Percentiles rank a stretch among this genome's conserved stretches.
These are phyloP conservation scores for Oligia fasciuncula DNA, from an alignment of 2,888 invertebrate species.

Conservation along the genomic window DNA sequence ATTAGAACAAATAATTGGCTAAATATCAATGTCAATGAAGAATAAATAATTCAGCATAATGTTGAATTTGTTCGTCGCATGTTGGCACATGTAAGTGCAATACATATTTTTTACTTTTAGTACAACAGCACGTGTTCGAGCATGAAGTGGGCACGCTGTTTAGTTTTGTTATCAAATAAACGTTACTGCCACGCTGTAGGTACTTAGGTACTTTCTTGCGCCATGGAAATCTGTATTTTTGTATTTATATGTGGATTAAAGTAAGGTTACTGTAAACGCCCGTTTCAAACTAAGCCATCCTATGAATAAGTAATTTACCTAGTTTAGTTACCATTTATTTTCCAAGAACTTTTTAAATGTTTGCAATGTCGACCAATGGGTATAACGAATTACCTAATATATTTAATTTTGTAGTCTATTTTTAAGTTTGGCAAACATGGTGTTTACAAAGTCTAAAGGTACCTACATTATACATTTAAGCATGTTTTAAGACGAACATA, in stretches of 20 bases:
- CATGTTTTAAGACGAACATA: conserved; percentile 47
- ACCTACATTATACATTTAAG: conserved; percentile 40
- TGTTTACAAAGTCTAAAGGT: conserved; percentile 51
- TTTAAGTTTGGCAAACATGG: conserved; percentile 37
- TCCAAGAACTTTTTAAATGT: background rate
- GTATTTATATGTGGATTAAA: conserved; percentile 8
- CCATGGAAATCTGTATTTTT: conserved; percentile 18
- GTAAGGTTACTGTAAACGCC: background rate
- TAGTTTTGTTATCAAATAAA: conserved; percentile 66
- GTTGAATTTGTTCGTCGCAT: conserved; percentile 19
- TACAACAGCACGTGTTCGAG: conserved; percentile 59
- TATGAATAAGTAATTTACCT: background rate
- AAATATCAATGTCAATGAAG: conserved; percentile 10
- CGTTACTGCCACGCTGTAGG: conserved; percentile 41
- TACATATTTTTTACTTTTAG: conserved; percentile 54
- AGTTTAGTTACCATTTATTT: background rate
- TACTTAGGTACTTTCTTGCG: conserved; percentile 49
- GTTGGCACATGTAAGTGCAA: conserved; percentile 50
- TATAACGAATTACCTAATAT: background rate
- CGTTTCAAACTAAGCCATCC: background rate
- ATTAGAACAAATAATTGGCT: conserved; percentile 13
- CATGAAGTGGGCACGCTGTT: conserved; percentile 58
- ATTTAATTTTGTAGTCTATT: conserved; percentile 23
- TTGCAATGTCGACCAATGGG: conserved; percentile 7
- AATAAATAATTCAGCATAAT: conserved; percentile 30